Evolutionary conservation across 2,888 invertebrate genomes (phyloP).

Genomic region (Lissonota sp.): DNA sequence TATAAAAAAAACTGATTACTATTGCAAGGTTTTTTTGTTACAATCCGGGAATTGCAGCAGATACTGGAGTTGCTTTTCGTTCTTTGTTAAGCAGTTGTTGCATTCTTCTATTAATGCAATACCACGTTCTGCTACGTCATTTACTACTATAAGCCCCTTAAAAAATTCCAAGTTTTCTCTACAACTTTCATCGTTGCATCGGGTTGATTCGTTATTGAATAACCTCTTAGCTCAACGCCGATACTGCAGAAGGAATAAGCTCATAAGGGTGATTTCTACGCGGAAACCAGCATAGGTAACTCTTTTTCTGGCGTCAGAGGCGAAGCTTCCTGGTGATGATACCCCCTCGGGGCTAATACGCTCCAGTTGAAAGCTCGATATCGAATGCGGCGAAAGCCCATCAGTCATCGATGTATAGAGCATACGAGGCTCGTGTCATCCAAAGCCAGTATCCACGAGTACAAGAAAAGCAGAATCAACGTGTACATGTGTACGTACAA

Average conservation of each 20-base stretch:
- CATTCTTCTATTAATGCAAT: no score
- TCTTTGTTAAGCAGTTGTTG: no score
- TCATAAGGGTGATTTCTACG: conserved; percentile 13
- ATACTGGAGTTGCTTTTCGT: no score
- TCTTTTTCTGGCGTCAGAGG: neutral
- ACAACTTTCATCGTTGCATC: conserved; percentile 64
- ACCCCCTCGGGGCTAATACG: conserved; percentile 28
- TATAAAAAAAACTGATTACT: no score
- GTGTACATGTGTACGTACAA: neutral
- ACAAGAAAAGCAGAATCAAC: conserved; percentile 19
- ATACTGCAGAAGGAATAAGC: conserved; percentile 8
- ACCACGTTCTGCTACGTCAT: no score
- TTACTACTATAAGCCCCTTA: no score
- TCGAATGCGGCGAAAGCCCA: conserved; percentile 39
- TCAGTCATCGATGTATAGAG: neutral
- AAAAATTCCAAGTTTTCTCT: no score
- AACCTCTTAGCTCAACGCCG: conserved; percentile 32
- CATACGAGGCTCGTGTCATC: conserved; percentile 49
- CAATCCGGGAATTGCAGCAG: no score
- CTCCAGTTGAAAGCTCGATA: conserved; percentile 37
- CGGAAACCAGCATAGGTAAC: neutral
- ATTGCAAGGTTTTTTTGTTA: no score
- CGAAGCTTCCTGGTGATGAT: conserved; percentile 38
- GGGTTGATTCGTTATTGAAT: conserved; percentile 65
- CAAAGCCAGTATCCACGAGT: conserved; percentile 51